Evolutionary conservation across 1,140 invertebrate genomes (phyloP), one percentile per base, ranked within the genome.

Genomic region (Caenorhabditis brenneri): DNA sequence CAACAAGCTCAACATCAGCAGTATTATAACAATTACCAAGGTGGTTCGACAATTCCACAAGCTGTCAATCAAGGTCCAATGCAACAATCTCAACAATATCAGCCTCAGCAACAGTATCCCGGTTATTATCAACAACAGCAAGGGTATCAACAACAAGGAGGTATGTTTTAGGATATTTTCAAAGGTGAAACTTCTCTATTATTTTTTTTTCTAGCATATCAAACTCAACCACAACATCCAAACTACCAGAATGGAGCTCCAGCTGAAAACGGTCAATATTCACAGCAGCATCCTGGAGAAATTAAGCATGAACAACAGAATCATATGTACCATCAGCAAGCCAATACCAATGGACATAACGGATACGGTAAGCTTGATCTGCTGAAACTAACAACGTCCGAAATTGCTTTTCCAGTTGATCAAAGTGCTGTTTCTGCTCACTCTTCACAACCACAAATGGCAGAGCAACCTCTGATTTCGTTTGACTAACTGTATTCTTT

Each of bases 121-220:
- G 65, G 65, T 22, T 74, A 74, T 29, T 74, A 74, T 74, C 65
- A 42, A 31, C 65, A 74, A 42, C 58, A n/a, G n/a, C n/a, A 65
- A 22, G 15, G 15, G 1, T 65, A 65, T 65, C 58, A 65, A 65
- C 58, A 65, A 36, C 58, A 65, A 65, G 58, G 29, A 65, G 58
- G 58, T 65, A 9, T 19, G 53, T 58, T 29, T 10, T 29, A 33
- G 9, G 58, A 33, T 1, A 55, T 27, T 6, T 24, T 19, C 1
- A n/a, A n/a, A n/a, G n/a, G n/a, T n/a, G n/a, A n/a, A n/a, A n/a
- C n/a, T n/a, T n/a, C n/a, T n/a, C n/a, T n/a, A n/a, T n/a, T n/a
- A n/a, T n/a, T n/a, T n/a, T n/a, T n/a, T n/a, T n/a, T 46, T 74
- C 42, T 36, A 74, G 65, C 12, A 24, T 74, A 74, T 42, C 36